phyloP scores from a whole-genome alignment of 1,140 invertebrate genomes.

The Polyergus mexicanus region DNA sequence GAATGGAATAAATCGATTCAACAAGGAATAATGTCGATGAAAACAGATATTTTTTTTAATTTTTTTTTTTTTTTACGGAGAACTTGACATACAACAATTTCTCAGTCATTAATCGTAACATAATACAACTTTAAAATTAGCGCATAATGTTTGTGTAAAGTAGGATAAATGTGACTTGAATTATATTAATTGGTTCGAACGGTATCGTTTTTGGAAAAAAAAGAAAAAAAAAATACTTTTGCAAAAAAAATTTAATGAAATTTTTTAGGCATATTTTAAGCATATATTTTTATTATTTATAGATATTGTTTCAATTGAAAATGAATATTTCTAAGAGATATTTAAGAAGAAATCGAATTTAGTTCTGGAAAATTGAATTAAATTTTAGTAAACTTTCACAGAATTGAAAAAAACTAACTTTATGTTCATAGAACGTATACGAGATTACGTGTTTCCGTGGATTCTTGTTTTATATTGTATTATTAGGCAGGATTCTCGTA shows the following conservation, averaged over 20 bases:
- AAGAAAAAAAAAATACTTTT: not conserved
- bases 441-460: not conserved
- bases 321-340: not conserved
- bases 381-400: not conserved
- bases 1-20: conserved; percentile 11
- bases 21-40: not conserved
- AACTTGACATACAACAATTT: not conserved
- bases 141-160: too few species aligned
- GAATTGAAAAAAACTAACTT: not conserved
- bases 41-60: not conserved
- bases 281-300: not conserved
- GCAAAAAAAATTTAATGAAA: not conserved
- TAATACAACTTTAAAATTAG: not conserved
- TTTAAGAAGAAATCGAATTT: not conserved
- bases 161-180: not conserved
- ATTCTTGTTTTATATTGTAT: conserved; percentile 2
- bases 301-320: not conserved
- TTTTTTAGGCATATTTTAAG: not conserved
- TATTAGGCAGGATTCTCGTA: not conserved
- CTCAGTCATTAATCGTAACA: not conserved
- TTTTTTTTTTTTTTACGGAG: conserved; percentile 4
- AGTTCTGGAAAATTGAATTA: not conserved
- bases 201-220: not conserved
- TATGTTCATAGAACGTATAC: not conserved
- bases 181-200: not conserved